These are phyloP conservation scores for Lacanobia wlatinum DNA, from an alignment of 2,888 invertebrate genomes.

Conservation along the genomic window DNA sequence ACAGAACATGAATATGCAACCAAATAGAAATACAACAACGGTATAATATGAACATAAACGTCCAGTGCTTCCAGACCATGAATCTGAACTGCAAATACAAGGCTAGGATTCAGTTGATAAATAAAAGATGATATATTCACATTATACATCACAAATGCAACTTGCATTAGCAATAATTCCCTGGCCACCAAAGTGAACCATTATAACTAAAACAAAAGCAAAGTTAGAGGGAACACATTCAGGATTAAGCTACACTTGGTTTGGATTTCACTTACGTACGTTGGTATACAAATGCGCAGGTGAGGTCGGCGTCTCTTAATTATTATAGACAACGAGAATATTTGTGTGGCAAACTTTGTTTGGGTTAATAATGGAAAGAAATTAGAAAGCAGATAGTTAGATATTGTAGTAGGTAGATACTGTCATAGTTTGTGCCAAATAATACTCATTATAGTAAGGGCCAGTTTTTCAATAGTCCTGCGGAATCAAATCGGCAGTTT, in stretches of 20 bases:
- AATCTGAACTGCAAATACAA: slow-evolving; percentile 58
- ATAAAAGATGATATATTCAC: slow-evolving; percentile 66
- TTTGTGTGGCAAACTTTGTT: neutral
- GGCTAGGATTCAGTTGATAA: slow-evolving; percentile 53
- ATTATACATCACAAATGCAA: slow-evolving; percentile 67
- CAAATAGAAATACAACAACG: slow-evolving; percentile 19
- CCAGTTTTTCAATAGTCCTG: no score
- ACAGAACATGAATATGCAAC: slow-evolving; percentile 20
- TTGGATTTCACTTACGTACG: slow-evolving; percentile 69
- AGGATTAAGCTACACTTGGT: slow-evolving; percentile 80
- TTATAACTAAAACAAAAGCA: slow-evolving; percentile 83
- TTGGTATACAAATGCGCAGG: slow-evolving; percentile 49
- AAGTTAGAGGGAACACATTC: slow-evolving; percentile 81
- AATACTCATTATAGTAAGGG: no score
- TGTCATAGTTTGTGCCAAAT: neutral
- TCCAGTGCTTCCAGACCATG: slow-evolving; percentile 39
- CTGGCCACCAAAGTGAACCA: slow-evolving; percentile 80
- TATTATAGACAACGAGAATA: slow-evolving; percentile 18
- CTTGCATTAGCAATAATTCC: slow-evolving; percentile 81
- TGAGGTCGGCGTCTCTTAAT: slow-evolving; percentile 35
- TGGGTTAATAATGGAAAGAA: neutral
- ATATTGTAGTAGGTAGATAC: neutral
- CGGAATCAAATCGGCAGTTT: no score
- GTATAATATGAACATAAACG: slow-evolving; percentile 50
- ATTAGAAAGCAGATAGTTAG: no score